Conservation (phyloP, 2,113 vertebrate species). For the Irena cyanogastra region DNA sequence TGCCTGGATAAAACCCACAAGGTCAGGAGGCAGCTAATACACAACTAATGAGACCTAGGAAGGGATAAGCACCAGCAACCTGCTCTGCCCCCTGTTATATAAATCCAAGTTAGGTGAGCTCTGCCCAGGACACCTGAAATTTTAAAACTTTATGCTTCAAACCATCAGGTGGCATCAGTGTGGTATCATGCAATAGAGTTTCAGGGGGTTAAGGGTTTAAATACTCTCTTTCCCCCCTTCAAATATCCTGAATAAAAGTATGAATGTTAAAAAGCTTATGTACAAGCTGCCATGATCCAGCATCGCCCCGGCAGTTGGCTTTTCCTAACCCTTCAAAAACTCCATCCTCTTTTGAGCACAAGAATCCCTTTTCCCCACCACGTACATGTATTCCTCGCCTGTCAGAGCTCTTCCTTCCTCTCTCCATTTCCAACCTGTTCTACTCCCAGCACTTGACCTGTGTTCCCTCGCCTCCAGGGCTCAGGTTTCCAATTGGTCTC, state of each 20-base stretch:
- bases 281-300: background rate
- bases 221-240: background rate
- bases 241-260: background rate
- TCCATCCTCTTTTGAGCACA: background rate
- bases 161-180: background rate
- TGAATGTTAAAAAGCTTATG: background rate
- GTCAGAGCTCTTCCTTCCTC: background rate
- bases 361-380: background rate
- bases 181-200: background rate
- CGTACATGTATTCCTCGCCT: too few species aligned
- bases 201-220: background rate
- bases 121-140: background rate
- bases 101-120: background rate
- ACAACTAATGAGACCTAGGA: background rate
- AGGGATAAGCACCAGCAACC: background rate
- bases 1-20: background rate
- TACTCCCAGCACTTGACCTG: background rate
- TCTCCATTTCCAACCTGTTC: background rate
- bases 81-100: rapidly evolving
- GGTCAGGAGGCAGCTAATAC: background rate
- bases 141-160: background rate
- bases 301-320: background rate
- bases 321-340: background rate
- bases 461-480: background rate
- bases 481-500: background rate